phyloP scores from a whole-genome alignment of 2,888 invertebrate species.

The Drosophila borealis region DNA sequence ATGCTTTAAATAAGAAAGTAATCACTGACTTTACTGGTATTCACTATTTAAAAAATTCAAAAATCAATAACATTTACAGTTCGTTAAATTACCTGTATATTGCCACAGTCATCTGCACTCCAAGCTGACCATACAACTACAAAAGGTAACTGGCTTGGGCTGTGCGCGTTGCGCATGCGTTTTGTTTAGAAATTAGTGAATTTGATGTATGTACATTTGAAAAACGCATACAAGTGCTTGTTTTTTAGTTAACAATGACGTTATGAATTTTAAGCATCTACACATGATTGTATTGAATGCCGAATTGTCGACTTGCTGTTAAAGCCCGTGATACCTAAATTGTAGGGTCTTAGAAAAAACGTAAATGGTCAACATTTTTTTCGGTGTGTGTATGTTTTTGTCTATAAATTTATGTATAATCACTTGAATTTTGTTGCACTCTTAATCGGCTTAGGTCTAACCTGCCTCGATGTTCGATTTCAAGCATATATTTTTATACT shows the following conservation, averaged over 20 bases:
- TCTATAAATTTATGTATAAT: slow-evolving; percentile 1
- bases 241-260: slow-evolving; percentile 43
- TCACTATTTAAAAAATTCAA: not conserved
- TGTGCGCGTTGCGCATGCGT: slow-evolving; percentile 40
- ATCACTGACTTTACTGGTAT: not conserved
- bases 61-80: not conserved
- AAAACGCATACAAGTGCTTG: slow-evolving; percentile 52
- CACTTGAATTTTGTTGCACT: not conserved
- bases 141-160: slow-evolving; percentile 1
- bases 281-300: slow-evolving; percentile 26
- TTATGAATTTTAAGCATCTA: slow-evolving; percentile 60
- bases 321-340: slow-evolving; percentile 5
- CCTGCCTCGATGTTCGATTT: too few species aligned
- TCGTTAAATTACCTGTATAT: slow-evolving; percentile 16
- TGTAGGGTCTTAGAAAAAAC: slow-evolving; percentile 22
- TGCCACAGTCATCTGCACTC: slow-evolving; percentile 14
- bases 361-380: not conserved
- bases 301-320: slow-evolving; percentile 11
- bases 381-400: not conserved
- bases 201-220: slow-evolving; percentile 29
- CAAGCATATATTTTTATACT: not conserved
- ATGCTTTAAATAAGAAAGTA: not conserved
- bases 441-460: too few species aligned
- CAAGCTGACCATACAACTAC: slow-evolving; percentile 1
- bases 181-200: slow-evolving; percentile 61